These are phyloP conservation scores for Aelia acuminata DNA, from an alignment of 2,888 invertebrate species.

Conservation along the genomic window DNA sequence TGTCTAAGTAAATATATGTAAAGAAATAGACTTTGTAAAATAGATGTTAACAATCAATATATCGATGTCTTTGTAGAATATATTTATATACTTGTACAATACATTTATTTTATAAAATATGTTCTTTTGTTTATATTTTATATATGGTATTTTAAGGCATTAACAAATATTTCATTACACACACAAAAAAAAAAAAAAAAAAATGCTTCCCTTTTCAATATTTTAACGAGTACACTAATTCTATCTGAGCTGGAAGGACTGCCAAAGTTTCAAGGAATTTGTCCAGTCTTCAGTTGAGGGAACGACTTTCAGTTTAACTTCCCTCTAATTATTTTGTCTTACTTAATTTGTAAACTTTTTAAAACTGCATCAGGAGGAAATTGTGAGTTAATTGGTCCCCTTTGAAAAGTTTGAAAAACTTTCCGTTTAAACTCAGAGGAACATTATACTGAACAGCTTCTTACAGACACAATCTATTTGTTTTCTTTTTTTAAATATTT, in stretches of 20 bases:
- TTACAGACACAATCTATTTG: not conserved
- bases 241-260: not conserved
- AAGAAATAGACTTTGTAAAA: too few species aligned
- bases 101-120: too few species aligned
- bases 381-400: not conserved
- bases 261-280: not conserved
- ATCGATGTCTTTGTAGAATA: too few species aligned
- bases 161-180: too few species aligned
- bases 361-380: not conserved
- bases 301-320: not conserved
- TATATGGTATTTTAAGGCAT: too few species aligned
- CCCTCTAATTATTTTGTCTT: constrained; percentile 3
- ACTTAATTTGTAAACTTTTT: constrained; percentile 19
- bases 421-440: not conserved
- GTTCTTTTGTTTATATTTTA: too few species aligned
- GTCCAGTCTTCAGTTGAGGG: not conserved
- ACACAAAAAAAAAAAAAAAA: too few species aligned
- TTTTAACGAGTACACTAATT: not conserved
- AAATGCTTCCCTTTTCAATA: too few species aligned
- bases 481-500: not conserved
- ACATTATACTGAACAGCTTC: not conserved
- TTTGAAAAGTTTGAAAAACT: not conserved
- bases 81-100: too few species aligned
- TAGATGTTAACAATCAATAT: too few species aligned
- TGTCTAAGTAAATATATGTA: too few species aligned